Conservation (phyloP, 2,888 invertebrate genomes). For the Nephrocerus scutellatus region DNA sequence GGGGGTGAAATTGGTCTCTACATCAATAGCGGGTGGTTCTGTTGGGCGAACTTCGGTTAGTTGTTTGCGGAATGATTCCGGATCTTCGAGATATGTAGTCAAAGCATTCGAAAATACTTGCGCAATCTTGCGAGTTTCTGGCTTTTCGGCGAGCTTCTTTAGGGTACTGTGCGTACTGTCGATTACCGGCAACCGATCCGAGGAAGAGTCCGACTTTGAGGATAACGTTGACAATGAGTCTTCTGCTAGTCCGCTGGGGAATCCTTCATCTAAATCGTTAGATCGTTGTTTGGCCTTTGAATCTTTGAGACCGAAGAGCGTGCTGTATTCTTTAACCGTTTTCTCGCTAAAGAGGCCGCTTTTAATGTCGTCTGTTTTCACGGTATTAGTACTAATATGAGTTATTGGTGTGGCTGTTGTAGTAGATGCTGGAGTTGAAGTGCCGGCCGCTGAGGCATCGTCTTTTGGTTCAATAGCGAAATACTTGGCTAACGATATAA, state of each 20-base stretch:
- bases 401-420: constrained; percentile 30
- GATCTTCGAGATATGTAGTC: constrained; percentile 75
- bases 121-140: constrained; percentile 71
- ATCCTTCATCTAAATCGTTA: constrained; percentile 50
- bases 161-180: constrained; percentile 59
- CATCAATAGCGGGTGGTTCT: constrained; percentile 57
- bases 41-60: constrained; percentile 72
- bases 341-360: constrained; percentile 57
- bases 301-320: constrained; percentile 36
- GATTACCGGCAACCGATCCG: constrained; percentile 34
- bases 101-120: constrained; percentile 79
- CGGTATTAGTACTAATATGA: too few relatives aligned
- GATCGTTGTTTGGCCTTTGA: constrained; percentile 20
- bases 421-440: constrained; percentile 17
- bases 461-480: constrained; percentile 55
- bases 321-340: constrained; percentile 39
- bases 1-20: constrained; percentile 34
- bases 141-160: constrained; percentile 48
- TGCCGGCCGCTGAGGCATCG: too few relatives aligned
- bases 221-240: constrained; percentile 6
- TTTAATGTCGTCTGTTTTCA: constrained; percentile 50
- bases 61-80: constrained; percentile 70
- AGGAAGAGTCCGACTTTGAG: too few relatives aligned
- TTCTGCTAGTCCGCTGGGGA: constrained; percentile 20
- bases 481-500: constrained; percentile 72